phyloP scores from a whole-genome alignment of 2,113 vertebrate species.

The Engystomops pustulosus region DNA sequence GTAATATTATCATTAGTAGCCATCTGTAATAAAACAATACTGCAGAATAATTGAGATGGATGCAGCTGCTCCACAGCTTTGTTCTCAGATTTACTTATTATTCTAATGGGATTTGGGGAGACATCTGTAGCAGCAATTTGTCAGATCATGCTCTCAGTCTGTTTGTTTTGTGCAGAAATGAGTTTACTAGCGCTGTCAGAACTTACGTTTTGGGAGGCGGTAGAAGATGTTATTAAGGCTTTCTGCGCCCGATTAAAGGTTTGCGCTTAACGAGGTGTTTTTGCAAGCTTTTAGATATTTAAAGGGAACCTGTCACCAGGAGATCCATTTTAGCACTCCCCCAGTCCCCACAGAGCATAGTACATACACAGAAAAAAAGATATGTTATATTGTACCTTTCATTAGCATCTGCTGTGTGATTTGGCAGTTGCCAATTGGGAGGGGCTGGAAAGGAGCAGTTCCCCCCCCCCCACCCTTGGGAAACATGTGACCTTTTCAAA shows the following conservation, averaged over 20 bases:
- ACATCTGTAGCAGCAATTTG: neutral
- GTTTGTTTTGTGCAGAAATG: neutral
- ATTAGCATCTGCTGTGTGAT: too few species aligned
- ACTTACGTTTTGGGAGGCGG: neutral
- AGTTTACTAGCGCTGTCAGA: neutral
- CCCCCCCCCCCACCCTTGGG: too few species aligned
- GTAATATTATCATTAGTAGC: neutral
- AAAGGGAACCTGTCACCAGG: too few species aligned
- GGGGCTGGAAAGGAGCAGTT: too few species aligned
- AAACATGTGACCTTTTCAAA: too few species aligned
- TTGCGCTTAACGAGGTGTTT: neutral
- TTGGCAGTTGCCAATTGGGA: too few species aligned
- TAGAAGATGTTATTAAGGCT: neutral
- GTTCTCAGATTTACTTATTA: neutral
- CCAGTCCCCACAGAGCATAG: too few species aligned
- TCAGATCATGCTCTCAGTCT: neutral
- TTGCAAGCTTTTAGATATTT: too few species aligned
- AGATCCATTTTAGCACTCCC: too few species aligned
- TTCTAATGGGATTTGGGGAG: neutral
- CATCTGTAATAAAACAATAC: neutral
- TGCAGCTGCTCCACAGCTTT: conserved; percentile 6
- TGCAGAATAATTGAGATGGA: neutral
- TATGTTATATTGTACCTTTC: too few species aligned
- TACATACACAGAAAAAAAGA: too few species aligned
- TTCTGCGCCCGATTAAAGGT: neutral